Evolutionary conservation across 2,888 invertebrate species (phyloP).

Genomic region (Acanthococcus lagerstroemiae): DNA sequence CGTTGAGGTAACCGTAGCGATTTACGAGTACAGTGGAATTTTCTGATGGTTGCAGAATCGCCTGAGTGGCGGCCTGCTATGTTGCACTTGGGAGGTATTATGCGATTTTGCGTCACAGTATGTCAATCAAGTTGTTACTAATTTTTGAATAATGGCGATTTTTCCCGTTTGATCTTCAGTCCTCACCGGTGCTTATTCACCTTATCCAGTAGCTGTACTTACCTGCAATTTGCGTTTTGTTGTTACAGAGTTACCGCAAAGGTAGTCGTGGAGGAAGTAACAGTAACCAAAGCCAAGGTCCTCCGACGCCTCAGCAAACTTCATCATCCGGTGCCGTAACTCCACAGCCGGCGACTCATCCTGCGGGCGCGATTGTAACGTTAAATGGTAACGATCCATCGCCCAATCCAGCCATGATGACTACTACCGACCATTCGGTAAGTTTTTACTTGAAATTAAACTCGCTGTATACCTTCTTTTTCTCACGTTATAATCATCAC

Average conservation of each 20-base stretch:
- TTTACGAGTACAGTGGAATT: no score
- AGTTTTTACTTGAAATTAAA: constrained; percentile 7
- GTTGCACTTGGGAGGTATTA: no score
- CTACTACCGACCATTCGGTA: constrained; percentile 25
- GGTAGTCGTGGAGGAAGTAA: constrained; percentile 15
- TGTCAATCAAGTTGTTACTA: no score
- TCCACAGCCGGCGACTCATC: constrained; percentile 14
- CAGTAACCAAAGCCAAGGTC: not conserved
- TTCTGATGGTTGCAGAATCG: no score
- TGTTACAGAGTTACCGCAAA: constrained; percentile 24
- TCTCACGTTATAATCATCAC: no score
- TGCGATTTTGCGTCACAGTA: no score
- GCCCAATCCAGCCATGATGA: constrained; percentile 26
- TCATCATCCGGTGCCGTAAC: constrained; percentile 9
- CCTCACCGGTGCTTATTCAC: no score
- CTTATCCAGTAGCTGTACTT: no score
- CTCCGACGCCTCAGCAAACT: constrained; percentile 5
- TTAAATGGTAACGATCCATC: constrained; percentile 26
- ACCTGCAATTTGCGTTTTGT: constrained; percentile 10
- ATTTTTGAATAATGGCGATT: no score
- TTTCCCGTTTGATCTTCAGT: no score
- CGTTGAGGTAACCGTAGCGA: no score
- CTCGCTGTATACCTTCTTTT: not conserved
- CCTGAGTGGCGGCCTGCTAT: no score
- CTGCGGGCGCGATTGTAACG: constrained; percentile 1